Conservation (phyloP, 1,140 invertebrate genomes). For the Calycopis cecrops region DNA sequence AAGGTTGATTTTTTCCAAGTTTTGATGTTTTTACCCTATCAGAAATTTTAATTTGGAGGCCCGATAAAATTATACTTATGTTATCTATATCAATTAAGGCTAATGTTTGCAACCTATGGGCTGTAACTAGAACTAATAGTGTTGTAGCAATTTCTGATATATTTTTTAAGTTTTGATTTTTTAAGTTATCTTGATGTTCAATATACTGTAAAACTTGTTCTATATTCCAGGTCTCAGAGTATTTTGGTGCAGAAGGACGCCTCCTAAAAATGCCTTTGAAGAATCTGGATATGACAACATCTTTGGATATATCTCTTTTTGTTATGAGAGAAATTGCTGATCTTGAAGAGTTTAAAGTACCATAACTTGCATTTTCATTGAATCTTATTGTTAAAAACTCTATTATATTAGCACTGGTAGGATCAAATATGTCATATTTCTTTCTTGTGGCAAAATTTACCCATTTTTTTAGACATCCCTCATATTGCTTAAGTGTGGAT, state of each 20-base stretch:
- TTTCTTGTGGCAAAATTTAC: not conserved
- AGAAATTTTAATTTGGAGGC: conserved; percentile 10
- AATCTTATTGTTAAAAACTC: not conserved
- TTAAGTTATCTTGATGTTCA: not conserved
- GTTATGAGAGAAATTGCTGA: not conserved
- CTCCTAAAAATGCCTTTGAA: conserved; percentile 1
- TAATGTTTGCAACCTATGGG: conserved; percentile 3
- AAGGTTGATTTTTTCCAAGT: conserved; percentile 16
- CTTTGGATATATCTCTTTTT: not conserved
- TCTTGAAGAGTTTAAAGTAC: not conserved
- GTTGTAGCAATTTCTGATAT: not conserved
- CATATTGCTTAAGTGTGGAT: not conserved
- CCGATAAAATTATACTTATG: not conserved
- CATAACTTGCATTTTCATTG: not conserved
- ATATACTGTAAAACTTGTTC: not conserved
- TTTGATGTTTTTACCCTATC: conserved; percentile 29
- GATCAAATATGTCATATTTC: too few relatives aligned
- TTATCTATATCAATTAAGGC: not conserved
- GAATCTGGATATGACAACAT: not conserved
- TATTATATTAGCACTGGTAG: not conserved
- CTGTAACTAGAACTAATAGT: not conserved
- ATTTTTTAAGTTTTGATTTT: not conserved
- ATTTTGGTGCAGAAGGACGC: too few relatives aligned
- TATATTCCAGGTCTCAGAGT: too few relatives aligned
- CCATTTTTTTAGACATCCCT: not conserved